Percentiles rank a stretch among this genome's conserved stretches.
These are phyloP conservation scores for Saturnia japonica DNA, from an alignment of 2,888 invertebrate genomes.

Conservation along the genomic window DNA sequence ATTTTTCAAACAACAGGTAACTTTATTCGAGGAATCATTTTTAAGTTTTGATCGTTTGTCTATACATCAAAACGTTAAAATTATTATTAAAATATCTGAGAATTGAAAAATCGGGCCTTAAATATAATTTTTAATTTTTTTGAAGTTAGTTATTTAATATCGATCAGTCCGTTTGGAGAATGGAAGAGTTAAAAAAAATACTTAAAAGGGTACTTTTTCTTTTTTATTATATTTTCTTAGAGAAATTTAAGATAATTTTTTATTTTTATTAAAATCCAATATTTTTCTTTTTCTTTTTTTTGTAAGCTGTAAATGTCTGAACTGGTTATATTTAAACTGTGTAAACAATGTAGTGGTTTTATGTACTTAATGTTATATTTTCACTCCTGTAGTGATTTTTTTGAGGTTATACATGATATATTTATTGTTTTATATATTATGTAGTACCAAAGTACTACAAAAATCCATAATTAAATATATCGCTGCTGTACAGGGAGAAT, in stretches of 20 bases:
- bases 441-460: no score
- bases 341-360: neutral
- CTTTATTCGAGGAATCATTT: no score
- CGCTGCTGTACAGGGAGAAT: no score
- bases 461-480: no score
- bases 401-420: neutral
- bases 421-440: neutral
- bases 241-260: neutral
- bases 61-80: no score
- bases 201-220: slow-evolving; percentile 5
- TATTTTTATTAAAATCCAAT: neutral
- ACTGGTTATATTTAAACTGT: neutral
- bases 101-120: no score
- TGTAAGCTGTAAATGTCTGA: neutral
- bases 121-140: no score
- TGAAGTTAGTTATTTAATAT: neutral
- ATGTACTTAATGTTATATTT: slow-evolving; percentile 6
- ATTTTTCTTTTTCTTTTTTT: no score
- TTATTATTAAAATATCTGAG: no score
- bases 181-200: neutral
- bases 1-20: no score
- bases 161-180: neutral
- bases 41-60: no score
- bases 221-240: slow-evolving; percentile 3
- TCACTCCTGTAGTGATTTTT: neutral